Percentiles rank a stretch among this genome's conserved stretches.
Evolutionary conservation across 2,888 invertebrate species (phyloP).

Genomic region (Cartodere bifasciata): DNA sequence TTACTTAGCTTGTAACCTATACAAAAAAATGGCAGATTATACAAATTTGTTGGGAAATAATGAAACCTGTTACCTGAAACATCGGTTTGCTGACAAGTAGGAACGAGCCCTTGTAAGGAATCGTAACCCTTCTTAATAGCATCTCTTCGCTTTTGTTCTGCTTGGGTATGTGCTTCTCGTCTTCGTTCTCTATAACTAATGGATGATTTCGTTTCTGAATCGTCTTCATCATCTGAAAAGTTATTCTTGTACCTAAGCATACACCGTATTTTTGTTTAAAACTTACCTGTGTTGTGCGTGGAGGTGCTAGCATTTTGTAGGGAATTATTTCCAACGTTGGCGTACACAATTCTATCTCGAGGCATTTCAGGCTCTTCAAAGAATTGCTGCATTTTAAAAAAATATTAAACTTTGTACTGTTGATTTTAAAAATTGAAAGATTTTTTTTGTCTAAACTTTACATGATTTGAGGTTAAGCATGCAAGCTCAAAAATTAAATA

Average conservation of each 20-base stretch:
- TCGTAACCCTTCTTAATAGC: constrained; percentile 97
- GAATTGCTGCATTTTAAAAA: no score
- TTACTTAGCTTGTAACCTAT: constrained; percentile 83
- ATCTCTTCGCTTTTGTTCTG: constrained; percentile 92
- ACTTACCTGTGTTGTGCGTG: constrained; percentile 9
- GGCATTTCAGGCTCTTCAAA: no score
- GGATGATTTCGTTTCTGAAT: constrained; percentile 45
- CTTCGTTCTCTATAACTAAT: constrained; percentile 86
- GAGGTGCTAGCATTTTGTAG: constrained; percentile 10
- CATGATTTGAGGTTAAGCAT: no score
- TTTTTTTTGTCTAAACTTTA: no score
- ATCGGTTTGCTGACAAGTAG: constrained; percentile 87
- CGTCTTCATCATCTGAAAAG: constrained; percentile 43
- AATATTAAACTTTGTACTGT: no score
- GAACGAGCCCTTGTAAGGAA: constrained; percentile 82
- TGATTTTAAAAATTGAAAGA: no score
- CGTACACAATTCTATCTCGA: constrained; percentile 6
- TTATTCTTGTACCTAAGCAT: no score
- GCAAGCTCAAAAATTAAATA: no score
- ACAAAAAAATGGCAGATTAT: background rate
- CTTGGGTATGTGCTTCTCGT: constrained; percentile 90
- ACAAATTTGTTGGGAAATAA: constrained; percentile 2
- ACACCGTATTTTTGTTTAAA: background rate
- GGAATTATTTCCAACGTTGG: constrained; percentile 6
- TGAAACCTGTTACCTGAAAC: constrained; percentile 45